phyloP scores from a whole-genome alignment of 1,140 invertebrate species.

The Bombus breviceps region DNA sequence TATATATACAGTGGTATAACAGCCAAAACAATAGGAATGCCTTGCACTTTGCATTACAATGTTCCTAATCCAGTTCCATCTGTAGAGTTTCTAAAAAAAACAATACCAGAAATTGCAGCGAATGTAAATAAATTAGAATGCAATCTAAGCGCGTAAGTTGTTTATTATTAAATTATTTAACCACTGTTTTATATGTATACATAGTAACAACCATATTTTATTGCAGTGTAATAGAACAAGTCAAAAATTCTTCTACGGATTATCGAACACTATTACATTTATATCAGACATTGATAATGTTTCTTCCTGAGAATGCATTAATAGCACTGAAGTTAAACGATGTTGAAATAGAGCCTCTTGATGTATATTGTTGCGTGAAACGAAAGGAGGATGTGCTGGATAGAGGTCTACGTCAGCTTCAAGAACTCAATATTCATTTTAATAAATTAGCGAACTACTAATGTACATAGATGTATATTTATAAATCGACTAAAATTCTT shows the following conservation, averaged over 20 bases:
- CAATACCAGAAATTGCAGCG: slow-evolving; percentile 65
- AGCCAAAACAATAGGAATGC: slow-evolving; percentile 59
- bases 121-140: slow-evolving; percentile 71
- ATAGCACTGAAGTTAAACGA: not conserved
- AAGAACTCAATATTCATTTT: slow-evolving; percentile 74
- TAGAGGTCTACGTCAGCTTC: slow-evolving; percentile 73
- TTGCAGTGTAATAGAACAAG: slow-evolving; percentile 63
- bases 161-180: slow-evolving; percentile 8
- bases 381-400: slow-evolving; percentile 65
- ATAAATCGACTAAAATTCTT: not conserved
- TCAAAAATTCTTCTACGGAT: slow-evolving; percentile 48
- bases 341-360: slow-evolving; percentile 62
- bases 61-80: slow-evolving; percentile 47
- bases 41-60: slow-evolving; percentile 63
- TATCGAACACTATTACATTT: slow-evolving; percentile 65
- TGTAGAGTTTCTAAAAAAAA: slow-evolving; percentile 49
- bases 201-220: slow-evolving; percentile 10
- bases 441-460: slow-evolving; percentile 66
- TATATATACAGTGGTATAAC: slow-evolving; percentile 68
- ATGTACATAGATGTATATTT: slow-evolving; percentile 38
- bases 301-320: slow-evolving; percentile 54
- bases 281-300: slow-evolving; percentile 67
- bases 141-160: slow-evolving; percentile 70
- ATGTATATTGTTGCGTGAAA: slow-evolving; percentile 76
- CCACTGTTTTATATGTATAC: not conserved